Conservation (phyloP, 2,888 invertebrate genomes). For the Troides aeacus region DNA sequence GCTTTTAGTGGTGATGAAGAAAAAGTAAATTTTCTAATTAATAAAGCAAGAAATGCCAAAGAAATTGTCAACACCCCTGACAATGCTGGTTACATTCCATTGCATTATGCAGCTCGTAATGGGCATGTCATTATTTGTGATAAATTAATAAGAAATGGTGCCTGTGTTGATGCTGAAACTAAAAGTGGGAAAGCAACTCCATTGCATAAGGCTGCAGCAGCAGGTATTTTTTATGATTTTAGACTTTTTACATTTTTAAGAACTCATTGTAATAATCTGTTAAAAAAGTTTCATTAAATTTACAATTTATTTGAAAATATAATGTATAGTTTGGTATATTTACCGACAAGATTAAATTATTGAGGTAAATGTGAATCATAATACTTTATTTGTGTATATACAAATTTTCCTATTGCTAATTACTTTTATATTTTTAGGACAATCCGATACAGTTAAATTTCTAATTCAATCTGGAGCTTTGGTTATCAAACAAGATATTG, state of each 20-base stretch:
- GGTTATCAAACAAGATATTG: conserved; percentile 83
- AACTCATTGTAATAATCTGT: neutral
- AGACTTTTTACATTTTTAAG: neutral
- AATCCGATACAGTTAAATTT: conserved; percentile 82
- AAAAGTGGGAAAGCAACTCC: conserved; percentile 88
- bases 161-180: conserved; percentile 86
- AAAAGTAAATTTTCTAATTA: conserved; percentile 80
- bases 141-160: conserved; percentile 84
- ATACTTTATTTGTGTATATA: neutral
- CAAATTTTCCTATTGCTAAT: neutral
- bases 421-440: conserved; percentile 72
- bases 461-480: conserved; percentile 83
- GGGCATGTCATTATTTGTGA: conserved; percentile 86
- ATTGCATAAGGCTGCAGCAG: conserved; percentile 89
- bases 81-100: conserved; percentile 90
- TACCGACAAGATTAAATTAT: neutral
- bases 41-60: conserved; percentile 66
- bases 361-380: neutral
- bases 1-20: conserved; percentile 88
- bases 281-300: too few relatives aligned
- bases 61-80: conserved; percentile 83
- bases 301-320: too few relatives aligned
- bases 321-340: too few relatives aligned
- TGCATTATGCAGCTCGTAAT: conserved; percentile 93
- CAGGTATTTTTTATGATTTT: conserved; percentile 68